Percentiles rank a stretch among this genome's conserved stretches.
phyloP scores from a whole-genome alignment of 2,888 invertebrate genomes.

The Apotomis capreana region DNA sequence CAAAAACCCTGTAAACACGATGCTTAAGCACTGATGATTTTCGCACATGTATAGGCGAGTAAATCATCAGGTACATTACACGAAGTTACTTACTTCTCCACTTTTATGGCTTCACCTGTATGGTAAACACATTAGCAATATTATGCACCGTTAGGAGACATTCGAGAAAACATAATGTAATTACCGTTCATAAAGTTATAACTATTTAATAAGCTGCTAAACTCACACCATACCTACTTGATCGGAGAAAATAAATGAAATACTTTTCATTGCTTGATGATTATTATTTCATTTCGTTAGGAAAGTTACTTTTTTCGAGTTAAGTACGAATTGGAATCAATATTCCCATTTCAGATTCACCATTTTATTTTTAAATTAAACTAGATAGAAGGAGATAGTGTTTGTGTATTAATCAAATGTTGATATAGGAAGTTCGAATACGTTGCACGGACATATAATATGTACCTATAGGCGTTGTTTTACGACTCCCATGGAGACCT shows the following conservation, averaged over 20 bases:
- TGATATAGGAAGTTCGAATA: constrained; percentile 43
- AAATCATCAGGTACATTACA: constrained; percentile 6
- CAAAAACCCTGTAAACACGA: neutral
- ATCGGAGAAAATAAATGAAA: constrained; percentile 21
- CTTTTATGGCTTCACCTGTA: constrained; percentile 27
- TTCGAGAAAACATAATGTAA: constrained; percentile 5
- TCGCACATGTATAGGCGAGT: neutral
- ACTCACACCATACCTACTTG: constrained; percentile 8
- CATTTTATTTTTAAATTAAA: neutral
- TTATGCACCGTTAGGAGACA: constrained; percentile 12
- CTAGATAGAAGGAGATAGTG: constrained; percentile 6
- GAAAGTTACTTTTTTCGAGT: neutral
- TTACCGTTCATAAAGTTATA: constrained; percentile 11
- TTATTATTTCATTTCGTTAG: constrained; percentile 1
- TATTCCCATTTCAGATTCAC: neutral
- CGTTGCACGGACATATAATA: constrained; percentile 46
- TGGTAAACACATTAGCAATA: constrained; percentile 18
- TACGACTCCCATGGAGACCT: constrained; percentile 51
- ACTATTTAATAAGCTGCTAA: constrained; percentile 16
- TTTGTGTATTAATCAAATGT: neutral
- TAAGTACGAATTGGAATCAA: neutral
- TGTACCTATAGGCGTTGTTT: constrained; percentile 50
- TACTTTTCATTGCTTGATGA: constrained; percentile 5
- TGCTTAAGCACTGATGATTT: neutral
- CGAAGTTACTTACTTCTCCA: constrained; percentile 11